Evolutionary conservation across 2,113 vertebrate genomes (phyloP), one percentile per base, ranked within the genome.

Genomic region (Alaudala cheleensis): DNA sequence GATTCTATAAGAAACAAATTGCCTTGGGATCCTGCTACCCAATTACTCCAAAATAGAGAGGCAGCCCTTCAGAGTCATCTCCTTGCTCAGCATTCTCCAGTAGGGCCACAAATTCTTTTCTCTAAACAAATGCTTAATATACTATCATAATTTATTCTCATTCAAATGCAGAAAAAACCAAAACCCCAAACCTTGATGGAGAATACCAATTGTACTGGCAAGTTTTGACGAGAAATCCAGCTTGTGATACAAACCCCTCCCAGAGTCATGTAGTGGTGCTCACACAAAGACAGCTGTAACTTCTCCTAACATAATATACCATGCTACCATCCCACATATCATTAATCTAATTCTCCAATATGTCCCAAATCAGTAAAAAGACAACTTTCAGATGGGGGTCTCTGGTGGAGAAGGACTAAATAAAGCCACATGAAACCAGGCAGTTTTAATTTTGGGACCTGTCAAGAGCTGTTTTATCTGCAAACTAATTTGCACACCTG

Each of bases 1-100:
- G 76, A 73, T 44, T 86, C 80, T 86, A 2, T 54, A 81, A 87
- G 73, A 89, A 91, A 82, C 50, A 95, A 95, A 94, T 81, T 92
- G 60, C 65, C 61, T 84, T 70, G 34, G 86, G 69, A 94, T 60
- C 44, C 86, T 86, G 72, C 72, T 88, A 71, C 76, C 80, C 91
- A 93, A 81, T 92, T 94, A 93, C 53, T 94, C 80, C 86, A 81
- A 88, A 93, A 78, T 10, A 94, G 67, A 86, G 80, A 69, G 25
- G 21, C 60, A 54, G 86, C 60, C 51, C 56, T 81, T 95, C 90
- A 83, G 49, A 82, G 24, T 50, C 60, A 58, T 83, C 50, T 83
- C 64, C 34, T 94, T 78, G 76, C 56, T 96, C 96, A 94, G 90
- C 81, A 33, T 77, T 92, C 54, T 94, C 33, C 54, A 33, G n/a